Percentiles rank a stretch among this genome's conserved stretches.
These are phyloP conservation scores for Anguilla megastoma DNA, from an alignment of 2,797 vertebrate genomes.

Conservation along the genomic window DNA sequence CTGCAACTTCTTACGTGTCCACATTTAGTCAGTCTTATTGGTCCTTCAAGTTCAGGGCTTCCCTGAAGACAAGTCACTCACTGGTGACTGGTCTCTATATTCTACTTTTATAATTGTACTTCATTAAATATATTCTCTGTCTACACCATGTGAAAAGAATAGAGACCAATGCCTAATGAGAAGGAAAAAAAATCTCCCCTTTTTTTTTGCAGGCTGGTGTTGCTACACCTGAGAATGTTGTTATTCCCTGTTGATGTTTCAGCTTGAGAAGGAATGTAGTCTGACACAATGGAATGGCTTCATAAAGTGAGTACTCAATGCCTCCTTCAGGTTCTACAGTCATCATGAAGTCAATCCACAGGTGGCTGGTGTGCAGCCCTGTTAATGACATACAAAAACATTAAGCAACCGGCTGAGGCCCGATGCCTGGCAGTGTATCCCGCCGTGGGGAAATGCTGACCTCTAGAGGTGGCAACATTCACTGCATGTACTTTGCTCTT, in stretches of 20 bases:
- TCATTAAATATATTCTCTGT: no score
- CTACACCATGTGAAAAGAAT: no score
- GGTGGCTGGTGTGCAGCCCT: neutral
- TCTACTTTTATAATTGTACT: no score
- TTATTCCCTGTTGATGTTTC: neutral
- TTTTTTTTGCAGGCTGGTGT: no score
- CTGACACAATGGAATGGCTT: neutral
- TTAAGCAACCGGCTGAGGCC: neutral
- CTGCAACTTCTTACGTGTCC: no score
- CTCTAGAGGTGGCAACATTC: neutral
- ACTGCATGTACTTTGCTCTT: neutral
- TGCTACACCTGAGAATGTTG: neutral
- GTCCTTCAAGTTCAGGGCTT: no score
- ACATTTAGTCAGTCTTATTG: no score
- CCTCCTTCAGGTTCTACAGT: neutral
- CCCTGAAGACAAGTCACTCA: no score
- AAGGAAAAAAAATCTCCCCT: no score
- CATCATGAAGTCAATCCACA: neutral
- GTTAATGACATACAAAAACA: neutral
- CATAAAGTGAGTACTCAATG: neutral
- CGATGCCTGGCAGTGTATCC: neutral
- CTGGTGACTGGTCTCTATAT: no score
- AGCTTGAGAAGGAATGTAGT: neutral
- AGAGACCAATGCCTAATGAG: no score
- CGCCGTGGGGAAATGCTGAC: neutral